These are phyloP conservation scores for Tinea trinotella DNA, from an alignment of 2,888 invertebrate genomes.

Conservation along the genomic window DNA sequence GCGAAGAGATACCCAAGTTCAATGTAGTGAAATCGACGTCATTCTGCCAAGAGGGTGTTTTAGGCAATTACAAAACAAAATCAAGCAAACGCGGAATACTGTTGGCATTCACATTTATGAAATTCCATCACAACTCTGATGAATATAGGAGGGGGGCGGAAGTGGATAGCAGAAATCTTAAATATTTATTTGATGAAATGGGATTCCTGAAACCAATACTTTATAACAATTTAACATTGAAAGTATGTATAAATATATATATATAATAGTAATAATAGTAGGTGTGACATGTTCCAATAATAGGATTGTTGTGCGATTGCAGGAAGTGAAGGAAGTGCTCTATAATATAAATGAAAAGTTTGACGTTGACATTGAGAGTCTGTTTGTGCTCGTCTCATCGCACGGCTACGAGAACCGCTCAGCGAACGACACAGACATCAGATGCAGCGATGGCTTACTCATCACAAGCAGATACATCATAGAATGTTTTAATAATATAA, in stretches of 20 bases:
- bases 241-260: too few species aligned
- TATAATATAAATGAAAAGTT: too few species aligned
- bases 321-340: conserved; percentile 51
- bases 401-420: conserved; percentile 69
- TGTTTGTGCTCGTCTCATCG: conserved; percentile 77
- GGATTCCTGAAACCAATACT: conserved; percentile 61
- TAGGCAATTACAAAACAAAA: conserved; percentile 64
- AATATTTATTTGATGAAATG: conserved; percentile 72
- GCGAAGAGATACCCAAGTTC: conserved; percentile 34
- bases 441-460: conserved; percentile 69
- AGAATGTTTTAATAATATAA: conserved; percentile 70
- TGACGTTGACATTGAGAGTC: conserved; percentile 68
- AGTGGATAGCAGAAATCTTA: conserved; percentile 70
- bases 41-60: conserved; percentile 27
- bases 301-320: too few species aligned
- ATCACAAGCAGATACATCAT: conserved; percentile 69
- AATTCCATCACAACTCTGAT: conserved; percentile 54
- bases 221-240: conserved; percentile 53
- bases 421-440: conserved; percentile 68
- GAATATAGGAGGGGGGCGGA: conserved; percentile 70
- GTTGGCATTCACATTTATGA: conserved; percentile 74
- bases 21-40: conserved; percentile 39
- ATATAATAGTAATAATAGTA: too few species aligned
- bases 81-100: conserved; percentile 71
- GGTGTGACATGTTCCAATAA: too few species aligned